These are phyloP conservation scores for Oreochromis aureus DNA, from an alignment of 2,113 vertebrate genomes.

Conservation along the genomic window DNA sequence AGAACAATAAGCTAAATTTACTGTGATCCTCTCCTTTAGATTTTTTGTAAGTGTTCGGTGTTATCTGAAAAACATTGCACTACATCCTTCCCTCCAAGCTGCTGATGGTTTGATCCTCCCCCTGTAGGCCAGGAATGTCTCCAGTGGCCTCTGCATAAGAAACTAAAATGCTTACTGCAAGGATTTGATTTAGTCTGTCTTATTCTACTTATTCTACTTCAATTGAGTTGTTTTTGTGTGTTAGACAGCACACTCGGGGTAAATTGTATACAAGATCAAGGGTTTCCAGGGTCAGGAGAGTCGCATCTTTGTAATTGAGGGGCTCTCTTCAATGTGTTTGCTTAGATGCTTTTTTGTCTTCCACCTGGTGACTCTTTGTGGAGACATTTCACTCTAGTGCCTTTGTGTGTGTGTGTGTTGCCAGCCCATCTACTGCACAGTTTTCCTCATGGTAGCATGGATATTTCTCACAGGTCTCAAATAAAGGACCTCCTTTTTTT, in stretches of 20 bases:
- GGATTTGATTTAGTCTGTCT: slow-evolving; percentile 22
- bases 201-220: slow-evolving; percentile 3
- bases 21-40: slow-evolving; percentile 1
- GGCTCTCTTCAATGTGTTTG: not conserved
- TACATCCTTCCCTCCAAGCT: not conserved
- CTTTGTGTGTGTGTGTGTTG: not conserved
- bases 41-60: not conserved
- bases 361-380: not conserved
- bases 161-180: slow-evolving; percentile 11
- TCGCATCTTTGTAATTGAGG: slow-evolving; percentile 10
- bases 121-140: not conserved
- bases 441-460: not conserved
- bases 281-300: slow-evolving; percentile 12
- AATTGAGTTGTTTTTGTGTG: slow-evolving; percentile 10
- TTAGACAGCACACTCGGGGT: slow-evolving; percentile 13
- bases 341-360: not conserved
- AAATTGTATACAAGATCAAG: slow-evolving; percentile 18
- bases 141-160: slow-evolving; percentile 6
- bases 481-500: not conserved
- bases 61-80: not conserved
- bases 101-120: slow-evolving; percentile 14
- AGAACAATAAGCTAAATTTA: slow-evolving; percentile 27
- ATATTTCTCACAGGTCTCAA: not conserved
- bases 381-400: not conserved
- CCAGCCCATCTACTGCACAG: not conserved